Percentiles rank a stretch among this genome's conserved stretches.
These are phyloP conservation scores for Drosophila setifemur DNA, from an alignment of 1,140 invertebrate genomes.

Conservation along the genomic window DNA sequence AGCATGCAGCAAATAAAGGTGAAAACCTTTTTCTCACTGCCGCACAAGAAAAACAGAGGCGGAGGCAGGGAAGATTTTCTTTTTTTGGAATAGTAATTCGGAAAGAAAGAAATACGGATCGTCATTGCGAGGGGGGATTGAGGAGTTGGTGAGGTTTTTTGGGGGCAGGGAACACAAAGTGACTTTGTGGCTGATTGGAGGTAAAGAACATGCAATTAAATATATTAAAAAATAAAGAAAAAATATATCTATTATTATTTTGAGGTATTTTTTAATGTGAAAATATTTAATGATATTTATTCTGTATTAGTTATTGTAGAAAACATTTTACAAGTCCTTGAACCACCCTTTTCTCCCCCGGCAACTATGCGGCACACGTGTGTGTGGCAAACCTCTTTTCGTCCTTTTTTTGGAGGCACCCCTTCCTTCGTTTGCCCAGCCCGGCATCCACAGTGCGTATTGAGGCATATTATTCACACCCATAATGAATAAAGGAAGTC, in stretches of 20 bases:
- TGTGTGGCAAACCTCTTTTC: background rate
- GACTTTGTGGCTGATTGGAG: background rate
- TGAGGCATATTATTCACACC: slow-evolving; percentile 63
- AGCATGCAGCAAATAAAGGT: slow-evolving; percentile 64
- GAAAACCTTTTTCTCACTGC: slow-evolving; percentile 51
- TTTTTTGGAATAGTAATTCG: background rate
- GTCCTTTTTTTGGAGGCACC: background rate
- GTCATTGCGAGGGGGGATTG: slow-evolving; percentile 18
- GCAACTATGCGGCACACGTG: slow-evolving; percentile 26
- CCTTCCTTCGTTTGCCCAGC: slow-evolving; percentile 5
- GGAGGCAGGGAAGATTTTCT: background rate
- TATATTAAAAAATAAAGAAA: no score
- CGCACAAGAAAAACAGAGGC: slow-evolving; percentile 12
- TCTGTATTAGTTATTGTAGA: no score
- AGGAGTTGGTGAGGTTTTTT: slow-evolving; percentile 19
- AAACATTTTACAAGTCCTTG: no score
- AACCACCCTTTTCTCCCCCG: background rate
- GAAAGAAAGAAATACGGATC: background rate
- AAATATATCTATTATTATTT: no score
- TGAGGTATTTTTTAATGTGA: no score
- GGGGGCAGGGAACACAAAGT: no score
- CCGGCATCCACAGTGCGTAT: slow-evolving; percentile 28
- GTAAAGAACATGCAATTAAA: no score
- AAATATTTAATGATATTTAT: no score
- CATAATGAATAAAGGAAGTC: slow-evolving; percentile 60